phyloP scores from a whole-genome alignment of 2,888 invertebrate genomes.

The Geophilus truncorum region DNA sequence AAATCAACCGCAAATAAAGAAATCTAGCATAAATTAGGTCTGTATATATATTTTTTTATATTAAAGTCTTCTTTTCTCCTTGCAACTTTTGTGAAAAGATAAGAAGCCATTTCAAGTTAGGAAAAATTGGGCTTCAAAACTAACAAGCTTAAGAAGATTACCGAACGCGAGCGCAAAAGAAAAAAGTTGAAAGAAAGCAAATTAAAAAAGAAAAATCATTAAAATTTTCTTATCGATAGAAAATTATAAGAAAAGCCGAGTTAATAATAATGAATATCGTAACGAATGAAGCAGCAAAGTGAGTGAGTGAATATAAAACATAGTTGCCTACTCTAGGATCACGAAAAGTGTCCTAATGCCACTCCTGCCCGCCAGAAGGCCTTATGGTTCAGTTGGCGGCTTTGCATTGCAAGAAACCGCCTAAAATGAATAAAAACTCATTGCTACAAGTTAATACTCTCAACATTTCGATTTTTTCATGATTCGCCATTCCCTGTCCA shows the following conservation, averaged over 20 bases:
- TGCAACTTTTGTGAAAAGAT: neutral
- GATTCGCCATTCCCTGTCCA: conserved; percentile 15
- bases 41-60: neutral
- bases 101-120: neutral
- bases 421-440: neutral
- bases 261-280: neutral
- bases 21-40: neutral
- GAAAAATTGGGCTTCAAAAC: neutral
- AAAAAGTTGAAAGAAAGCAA: neutral
- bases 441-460: neutral
- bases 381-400: neutral
- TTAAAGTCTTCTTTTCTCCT: neutral
- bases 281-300: neutral
- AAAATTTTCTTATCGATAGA: neutral
- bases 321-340: conserved; percentile 20
- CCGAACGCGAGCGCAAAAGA: neutral
- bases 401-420: conserved; percentile 20
- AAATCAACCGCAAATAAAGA: neutral
- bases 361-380: conserved; percentile 15
- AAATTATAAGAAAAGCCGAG: neutral
- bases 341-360: conserved; percentile 3
- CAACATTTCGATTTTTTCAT: neutral
- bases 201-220: neutral
- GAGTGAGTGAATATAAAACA: neutral
- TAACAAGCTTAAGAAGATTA: neutral